A percentile compares a stretch with the other conserved stretches of the same genome.
These are phyloP conservation scores for Ophiothrix spiculata DNA, from an alignment of 35 echinoderm and acorn worm genomes.

Conservation along the genomic window DNA sequence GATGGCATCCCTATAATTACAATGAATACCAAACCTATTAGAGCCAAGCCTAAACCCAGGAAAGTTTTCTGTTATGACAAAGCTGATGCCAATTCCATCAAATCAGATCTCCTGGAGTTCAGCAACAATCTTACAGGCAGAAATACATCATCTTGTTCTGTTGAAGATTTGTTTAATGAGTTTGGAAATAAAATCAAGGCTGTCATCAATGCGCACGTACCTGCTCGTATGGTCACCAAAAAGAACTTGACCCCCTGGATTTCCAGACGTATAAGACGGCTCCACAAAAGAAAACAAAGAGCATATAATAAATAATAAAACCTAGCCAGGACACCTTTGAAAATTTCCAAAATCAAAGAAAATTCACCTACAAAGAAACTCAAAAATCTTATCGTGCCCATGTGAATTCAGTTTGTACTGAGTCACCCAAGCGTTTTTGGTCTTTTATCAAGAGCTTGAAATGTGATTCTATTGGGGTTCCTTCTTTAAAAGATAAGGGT, in stretches of 20 bases:
- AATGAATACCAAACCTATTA: background rate
- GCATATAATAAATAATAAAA: background rate
- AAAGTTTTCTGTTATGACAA: background rate
- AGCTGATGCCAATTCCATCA: background rate
- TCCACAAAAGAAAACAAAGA: slow-evolving; percentile 1
- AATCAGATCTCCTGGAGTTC: background rate
- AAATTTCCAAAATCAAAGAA: slow-evolving; percentile 3
- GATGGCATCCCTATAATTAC: background rate
- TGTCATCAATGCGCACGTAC: background rate
- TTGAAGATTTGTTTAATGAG: no score
- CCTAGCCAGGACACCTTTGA: background rate
- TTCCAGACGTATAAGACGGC: background rate
- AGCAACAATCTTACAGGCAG: background rate
- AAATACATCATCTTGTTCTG: background rate
- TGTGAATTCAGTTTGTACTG: slow-evolving; percentile 12
- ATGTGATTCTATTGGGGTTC: background rate
- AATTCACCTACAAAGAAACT: background rate
- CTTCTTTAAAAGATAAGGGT: background rate
- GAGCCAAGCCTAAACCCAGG: background rate
- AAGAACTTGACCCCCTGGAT: slow-evolving; percentile 13
- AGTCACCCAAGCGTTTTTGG: background rate
- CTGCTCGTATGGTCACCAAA: slow-evolving; percentile 3
- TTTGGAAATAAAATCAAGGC: slow-evolving; percentile 7
- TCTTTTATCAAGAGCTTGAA: background rate
- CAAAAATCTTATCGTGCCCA: background rate